phyloP scores from a whole-genome alignment of 2,113 vertebrate genomes.

The Chroicocephalus ridibundus region DNA sequence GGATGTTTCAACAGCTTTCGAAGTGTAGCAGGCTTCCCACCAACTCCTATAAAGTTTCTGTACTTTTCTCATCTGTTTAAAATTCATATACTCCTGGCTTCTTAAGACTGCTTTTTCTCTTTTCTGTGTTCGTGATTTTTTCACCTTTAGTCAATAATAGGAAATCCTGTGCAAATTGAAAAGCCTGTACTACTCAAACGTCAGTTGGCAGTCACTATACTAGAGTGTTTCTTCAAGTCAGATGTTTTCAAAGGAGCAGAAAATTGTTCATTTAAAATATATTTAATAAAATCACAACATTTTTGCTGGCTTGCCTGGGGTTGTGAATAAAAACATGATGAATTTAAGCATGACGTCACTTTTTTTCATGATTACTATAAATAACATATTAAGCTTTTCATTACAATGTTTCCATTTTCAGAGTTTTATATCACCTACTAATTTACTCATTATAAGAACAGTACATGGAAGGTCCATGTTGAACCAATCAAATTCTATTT shows the following conservation, averaged over 20 bases:
- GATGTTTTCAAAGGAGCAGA: conserved; percentile 4
- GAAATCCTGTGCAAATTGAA: neutral
- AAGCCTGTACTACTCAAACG: neutral
- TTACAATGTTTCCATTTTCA: conserved; percentile 10
- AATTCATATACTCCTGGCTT: neutral
- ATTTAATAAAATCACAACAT: neutral
- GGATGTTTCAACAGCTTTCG: conserved; percentile 21
- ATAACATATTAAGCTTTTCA: conserved; percentile 23
- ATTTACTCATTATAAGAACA: conserved; percentile 15
- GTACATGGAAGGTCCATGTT: neutral
- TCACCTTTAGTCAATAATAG: neutral
- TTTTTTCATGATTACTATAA: neutral
- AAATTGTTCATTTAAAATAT: neutral
- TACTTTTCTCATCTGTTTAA: conserved; percentile 16
- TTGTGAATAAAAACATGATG: neutral
- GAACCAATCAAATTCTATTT: conserved; percentile 1
- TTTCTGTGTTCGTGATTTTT: neutral
- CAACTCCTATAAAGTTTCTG: neutral
- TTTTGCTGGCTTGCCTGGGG: conserved; percentile 11
- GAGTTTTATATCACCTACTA: conserved; percentile 5
- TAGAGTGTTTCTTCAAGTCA: neutral
- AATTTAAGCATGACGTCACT: neutral
- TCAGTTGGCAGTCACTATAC: neutral
- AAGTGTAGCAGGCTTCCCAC: neutral
- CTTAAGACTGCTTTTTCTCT: neutral